Conservation (phyloP, 2,888 invertebrate genomes). For the Hypercompe scribonia region DNA sequence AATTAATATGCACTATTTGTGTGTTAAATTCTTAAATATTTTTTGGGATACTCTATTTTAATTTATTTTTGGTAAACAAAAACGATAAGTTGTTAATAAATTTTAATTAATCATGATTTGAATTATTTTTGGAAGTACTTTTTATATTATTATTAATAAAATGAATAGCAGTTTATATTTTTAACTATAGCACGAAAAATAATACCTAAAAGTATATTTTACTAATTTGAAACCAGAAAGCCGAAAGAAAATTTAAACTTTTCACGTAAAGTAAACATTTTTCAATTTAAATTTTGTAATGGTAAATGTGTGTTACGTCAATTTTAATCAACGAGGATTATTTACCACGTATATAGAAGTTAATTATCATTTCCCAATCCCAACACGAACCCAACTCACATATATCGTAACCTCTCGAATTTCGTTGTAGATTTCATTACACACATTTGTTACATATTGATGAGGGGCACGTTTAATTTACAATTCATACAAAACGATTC, state of each 20-base stretch:
- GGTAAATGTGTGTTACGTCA: background rate
- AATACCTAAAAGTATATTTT: no score
- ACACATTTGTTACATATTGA: slow-evolving; percentile 9
- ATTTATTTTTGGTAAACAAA: background rate
- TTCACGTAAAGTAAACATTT: background rate
- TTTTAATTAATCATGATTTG: no score
- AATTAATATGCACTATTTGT: background rate
- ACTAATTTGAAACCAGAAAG: background rate
- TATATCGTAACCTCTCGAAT: background rate
- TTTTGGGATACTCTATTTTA: background rate
- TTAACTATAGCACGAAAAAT: no score
- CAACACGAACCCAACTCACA: background rate
- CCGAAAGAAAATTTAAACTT: background rate
- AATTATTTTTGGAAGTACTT: no score
- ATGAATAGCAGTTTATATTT: background rate
- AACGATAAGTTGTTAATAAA: no score
- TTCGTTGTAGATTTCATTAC: background rate
- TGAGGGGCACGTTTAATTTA: slow-evolving; percentile 2
- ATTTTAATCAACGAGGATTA: background rate
- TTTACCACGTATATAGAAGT: background rate
- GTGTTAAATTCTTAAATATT: background rate
- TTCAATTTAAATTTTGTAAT: background rate
- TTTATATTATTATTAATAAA: background rate
- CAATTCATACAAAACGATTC: slow-evolving; percentile 10
- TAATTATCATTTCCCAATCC: slow-evolving; percentile 1